Evolutionary conservation across 2,797 vertebrate species (phyloP).

Genomic region (Brachyrhaphis roseni): DNA sequence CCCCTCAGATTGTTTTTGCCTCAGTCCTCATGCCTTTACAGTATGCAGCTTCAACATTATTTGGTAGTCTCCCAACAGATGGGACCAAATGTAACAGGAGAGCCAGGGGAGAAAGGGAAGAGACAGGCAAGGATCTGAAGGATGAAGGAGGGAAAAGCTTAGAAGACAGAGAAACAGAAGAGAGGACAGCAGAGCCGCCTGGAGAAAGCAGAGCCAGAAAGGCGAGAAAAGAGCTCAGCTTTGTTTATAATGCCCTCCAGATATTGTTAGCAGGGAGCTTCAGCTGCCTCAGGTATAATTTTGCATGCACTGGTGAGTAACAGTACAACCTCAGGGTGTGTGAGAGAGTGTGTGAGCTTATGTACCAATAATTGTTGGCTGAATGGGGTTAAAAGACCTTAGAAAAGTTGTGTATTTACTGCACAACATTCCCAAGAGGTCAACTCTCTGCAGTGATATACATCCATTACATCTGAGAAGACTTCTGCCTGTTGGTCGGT

Average conservation of each 20-base stretch:
- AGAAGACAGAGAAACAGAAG: constrained; percentile 21
- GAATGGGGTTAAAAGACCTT: constrained; percentile 16
- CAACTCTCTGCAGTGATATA: constrained; percentile 5
- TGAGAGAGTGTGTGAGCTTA: neutral
- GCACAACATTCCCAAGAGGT: constrained; percentile 12
- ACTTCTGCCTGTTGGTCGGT: neutral
- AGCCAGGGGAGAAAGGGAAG: constrained; percentile 12
- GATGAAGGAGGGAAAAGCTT: constrained; percentile 25
- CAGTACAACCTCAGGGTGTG: constrained; percentile 26
- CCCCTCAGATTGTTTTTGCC: constrained; percentile 51
- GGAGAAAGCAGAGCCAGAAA: constrained; percentile 44
- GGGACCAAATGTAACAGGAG: constrained; percentile 56
- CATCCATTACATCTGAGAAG: constrained; percentile 5
- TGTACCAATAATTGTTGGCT: constrained; percentile 19
- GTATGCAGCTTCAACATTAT: constrained; percentile 35
- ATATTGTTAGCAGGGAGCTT: constrained; percentile 46
- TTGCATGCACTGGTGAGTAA: constrained; percentile 48
- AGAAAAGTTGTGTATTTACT: constrained; percentile 4
- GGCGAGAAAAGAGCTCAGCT: constrained; percentile 64
- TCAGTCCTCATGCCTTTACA: constrained; percentile 34
- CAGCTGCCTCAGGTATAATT: constrained; percentile 55
- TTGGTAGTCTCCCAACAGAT: constrained; percentile 60
- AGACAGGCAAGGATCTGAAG: constrained; percentile 10
- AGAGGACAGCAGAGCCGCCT: constrained; percentile 27
- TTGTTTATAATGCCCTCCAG: constrained; percentile 72